Evolutionary conservation across 2,888 invertebrate species (phyloP).

Genomic region (Drosophila birchii): DNA sequence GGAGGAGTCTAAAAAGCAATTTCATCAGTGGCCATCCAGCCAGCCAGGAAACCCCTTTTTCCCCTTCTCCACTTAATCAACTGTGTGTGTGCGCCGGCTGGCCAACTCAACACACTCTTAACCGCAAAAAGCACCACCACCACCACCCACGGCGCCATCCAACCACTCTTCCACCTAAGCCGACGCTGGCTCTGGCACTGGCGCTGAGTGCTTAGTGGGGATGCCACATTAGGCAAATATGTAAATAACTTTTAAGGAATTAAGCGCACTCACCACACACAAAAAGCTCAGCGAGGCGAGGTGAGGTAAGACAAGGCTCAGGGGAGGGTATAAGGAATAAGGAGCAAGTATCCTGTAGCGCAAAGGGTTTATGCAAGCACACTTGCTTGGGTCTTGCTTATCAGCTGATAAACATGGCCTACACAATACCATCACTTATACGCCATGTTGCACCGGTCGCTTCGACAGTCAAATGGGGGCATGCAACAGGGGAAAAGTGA

Average conservation of each 20-base stretch:
- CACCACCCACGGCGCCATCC: constrained; percentile 19
- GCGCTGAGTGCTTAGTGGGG: constrained; percentile 59
- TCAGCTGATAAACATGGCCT: constrained; percentile 45
- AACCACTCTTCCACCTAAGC: constrained; percentile 46
- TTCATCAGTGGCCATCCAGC: constrained; percentile 31
- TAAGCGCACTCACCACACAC: constrained; percentile 64
- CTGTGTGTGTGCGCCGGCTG: constrained; percentile 18
- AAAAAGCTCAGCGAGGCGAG: constrained; percentile 17
- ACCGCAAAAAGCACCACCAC: constrained; percentile 28
- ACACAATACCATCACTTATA: constrained; percentile 76
- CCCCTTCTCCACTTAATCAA: constrained; percentile 20
- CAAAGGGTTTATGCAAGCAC: background rate
- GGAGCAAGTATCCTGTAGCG: background rate
- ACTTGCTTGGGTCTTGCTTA: constrained; percentile 31
- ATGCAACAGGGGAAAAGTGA: constrained; percentile 46
- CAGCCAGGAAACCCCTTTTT: constrained; percentile 3
- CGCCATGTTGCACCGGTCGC: constrained; percentile 68
- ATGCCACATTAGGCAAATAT: constrained; percentile 74
- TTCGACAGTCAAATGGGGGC: constrained; percentile 32
- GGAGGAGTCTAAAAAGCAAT: constrained; percentile 39
- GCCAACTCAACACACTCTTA: constrained; percentile 33
- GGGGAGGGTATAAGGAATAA: background rate
- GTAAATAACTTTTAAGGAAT: constrained; percentile 79
- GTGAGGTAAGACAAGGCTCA: background rate
- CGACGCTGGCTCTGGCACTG: constrained; percentile 6